These are phyloP conservation scores for Pempheris klunzingeri DNA, from an alignment of 2,797 vertebrate genomes.

Conservation along the genomic window DNA sequence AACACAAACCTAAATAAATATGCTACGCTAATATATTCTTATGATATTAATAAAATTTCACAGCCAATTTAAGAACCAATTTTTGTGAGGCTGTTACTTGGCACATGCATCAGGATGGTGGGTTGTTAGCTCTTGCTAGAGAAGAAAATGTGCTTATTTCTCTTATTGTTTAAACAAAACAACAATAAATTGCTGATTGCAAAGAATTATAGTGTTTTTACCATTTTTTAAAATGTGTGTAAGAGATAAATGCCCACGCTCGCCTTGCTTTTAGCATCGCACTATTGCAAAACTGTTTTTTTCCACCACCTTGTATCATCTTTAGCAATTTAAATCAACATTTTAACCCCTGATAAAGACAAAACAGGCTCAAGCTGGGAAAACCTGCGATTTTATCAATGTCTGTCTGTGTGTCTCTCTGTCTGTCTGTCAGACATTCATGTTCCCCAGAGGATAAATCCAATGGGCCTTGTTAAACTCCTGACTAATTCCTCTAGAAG, in stretches of 20 bases:
- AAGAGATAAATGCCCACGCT: no score
- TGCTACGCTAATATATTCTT: no score
- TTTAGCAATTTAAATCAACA: not conserved
- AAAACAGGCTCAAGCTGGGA: not conserved
- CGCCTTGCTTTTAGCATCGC: not conserved
- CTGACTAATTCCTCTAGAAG: no score
- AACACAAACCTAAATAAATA: no score
- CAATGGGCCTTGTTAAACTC: not conserved
- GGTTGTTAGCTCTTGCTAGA: constrained; percentile 8
- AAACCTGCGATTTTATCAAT: no score
- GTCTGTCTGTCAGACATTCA: not conserved
- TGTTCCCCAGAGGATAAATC: not conserved
- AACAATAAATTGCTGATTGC: not conserved
- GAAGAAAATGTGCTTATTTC: not conserved
- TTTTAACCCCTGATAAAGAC: not conserved
- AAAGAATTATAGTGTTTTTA: not conserved
- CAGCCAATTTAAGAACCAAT: no score
- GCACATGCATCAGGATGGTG: constrained; percentile 26
- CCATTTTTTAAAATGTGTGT: no score
- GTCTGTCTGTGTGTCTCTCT: not conserved
- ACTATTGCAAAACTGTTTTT: not conserved
- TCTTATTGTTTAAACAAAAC: constrained; percentile 5
- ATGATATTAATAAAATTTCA: no score
- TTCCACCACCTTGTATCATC: not conserved
- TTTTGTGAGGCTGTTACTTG: constrained; percentile 24